Conservation (phyloP, 2,797 vertebrate genomes). For the Adelosebastes latens region DNA sequence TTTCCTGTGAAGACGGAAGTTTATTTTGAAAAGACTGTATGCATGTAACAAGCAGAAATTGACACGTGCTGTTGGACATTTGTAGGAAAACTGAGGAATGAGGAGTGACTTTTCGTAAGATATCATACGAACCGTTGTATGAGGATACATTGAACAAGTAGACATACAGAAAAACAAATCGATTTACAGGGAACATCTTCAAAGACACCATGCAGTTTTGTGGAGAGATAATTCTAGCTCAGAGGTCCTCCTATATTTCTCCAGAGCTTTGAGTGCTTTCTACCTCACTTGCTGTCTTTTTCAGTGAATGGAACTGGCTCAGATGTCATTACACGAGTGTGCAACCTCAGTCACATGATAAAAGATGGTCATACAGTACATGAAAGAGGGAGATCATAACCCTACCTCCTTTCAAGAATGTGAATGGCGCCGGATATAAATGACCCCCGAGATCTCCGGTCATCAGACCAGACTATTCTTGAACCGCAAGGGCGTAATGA, state of each 20-base stretch:
- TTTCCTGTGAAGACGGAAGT: too few relatives aligned
- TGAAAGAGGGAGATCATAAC: background rate
- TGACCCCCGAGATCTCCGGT: background rate
- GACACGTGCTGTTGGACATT: too few relatives aligned
- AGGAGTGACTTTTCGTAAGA: too few relatives aligned
- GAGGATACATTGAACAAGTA: too few relatives aligned
- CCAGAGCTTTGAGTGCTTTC: background rate
- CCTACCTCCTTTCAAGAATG: background rate
- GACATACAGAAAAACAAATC: background rate
- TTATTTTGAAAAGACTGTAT: too few relatives aligned
- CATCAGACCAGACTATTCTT: background rate
- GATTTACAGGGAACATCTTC: background rate
- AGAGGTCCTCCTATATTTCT: background rate
- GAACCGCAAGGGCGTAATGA: background rate
- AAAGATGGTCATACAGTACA: background rate
- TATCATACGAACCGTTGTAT: too few relatives aligned
- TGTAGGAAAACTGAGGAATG: too few relatives aligned
- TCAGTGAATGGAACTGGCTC: background rate
- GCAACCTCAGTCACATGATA: background rate
- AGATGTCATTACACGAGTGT: background rate
- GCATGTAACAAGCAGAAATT: too few relatives aligned
- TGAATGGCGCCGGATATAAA: background rate
- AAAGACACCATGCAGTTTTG: background rate
- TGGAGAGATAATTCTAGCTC: background rate
- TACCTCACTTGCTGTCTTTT: background rate